Conservation (phyloP, 1,140 invertebrate genomes). For the Drosophila pseudoananassae region DNA sequence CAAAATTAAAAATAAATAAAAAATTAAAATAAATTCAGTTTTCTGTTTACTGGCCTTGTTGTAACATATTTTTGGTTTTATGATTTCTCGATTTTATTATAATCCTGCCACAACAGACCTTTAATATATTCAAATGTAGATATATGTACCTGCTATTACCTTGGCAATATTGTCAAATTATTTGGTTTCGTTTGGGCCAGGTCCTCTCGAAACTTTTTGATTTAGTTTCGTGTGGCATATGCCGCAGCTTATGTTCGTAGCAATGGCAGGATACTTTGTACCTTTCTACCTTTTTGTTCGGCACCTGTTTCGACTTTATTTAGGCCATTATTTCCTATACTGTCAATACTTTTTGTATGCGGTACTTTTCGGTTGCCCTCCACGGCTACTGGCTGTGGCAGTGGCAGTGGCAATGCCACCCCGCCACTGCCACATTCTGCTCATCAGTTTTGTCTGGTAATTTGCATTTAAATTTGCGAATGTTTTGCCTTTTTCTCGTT, state of each 20-base stretch:
- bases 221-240: constrained; percentile 57
- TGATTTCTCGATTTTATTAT: neutral
- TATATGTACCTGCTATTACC: neutral
- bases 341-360: constrained; percentile 56
- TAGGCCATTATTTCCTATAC: constrained; percentile 70
- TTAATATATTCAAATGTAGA: neutral
- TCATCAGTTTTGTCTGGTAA: constrained; percentile 65
- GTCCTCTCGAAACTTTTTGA: constrained; percentile 14
- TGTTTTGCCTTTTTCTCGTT: constrained; percentile 80
- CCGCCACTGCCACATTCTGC: neutral
- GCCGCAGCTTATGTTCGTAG: no score
- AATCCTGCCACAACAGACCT: neutral
- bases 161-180: constrained; percentile 9
- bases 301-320: constrained; percentile 40
- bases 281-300: no score
- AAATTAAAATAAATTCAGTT: no score
- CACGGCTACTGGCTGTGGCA: no score
- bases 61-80: no score
- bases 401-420: no score
- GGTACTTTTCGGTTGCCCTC: no score
- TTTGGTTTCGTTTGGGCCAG: neutral
- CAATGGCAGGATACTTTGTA: no score
- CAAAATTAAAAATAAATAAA: no score
- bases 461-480: constrained; percentile 82
- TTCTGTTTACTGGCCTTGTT: no score